A percentile compares a stretch with the other conserved stretches of the same genome.
These are phyloP conservation scores for Agapostemon virescens DNA, from an alignment of 2,888 invertebrate species.

Conservation along the genomic window DNA sequence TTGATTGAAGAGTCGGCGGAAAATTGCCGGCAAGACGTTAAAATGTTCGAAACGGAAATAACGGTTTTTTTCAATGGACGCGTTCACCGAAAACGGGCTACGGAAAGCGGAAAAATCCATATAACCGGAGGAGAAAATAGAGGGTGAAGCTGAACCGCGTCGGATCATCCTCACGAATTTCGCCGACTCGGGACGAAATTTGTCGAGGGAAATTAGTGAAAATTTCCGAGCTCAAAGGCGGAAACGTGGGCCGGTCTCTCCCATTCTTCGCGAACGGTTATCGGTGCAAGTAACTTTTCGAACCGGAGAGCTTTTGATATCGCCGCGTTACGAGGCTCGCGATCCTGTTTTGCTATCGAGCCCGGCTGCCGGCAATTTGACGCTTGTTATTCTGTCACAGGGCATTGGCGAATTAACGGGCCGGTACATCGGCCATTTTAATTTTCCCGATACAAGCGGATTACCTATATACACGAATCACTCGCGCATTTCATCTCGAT, in stretches of 20 bases:
- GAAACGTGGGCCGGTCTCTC: neutral
- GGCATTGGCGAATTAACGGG: slow-evolving; percentile 70
- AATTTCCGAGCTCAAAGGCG: neutral
- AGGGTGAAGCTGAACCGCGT: too few relatives aligned
- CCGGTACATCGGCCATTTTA: slow-evolving; percentile 66
- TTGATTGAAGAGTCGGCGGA: neutral
- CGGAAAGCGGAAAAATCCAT: too few relatives aligned
- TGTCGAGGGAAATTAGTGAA: neutral
- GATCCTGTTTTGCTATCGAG: slow-evolving; percentile 28
- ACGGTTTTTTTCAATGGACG: neutral
- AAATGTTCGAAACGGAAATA: neutral
- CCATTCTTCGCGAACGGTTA: neutral
- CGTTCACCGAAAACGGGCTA: neutral
- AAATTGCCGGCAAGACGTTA: neutral
- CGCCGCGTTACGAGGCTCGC: neutral
- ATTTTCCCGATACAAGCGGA: slow-evolving; percentile 68
- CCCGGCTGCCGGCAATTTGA: slow-evolving; percentile 55
- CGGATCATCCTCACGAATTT: too few relatives aligned
- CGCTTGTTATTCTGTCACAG: slow-evolving; percentile 64
- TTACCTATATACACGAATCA: slow-evolving; percentile 67
- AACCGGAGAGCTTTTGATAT: neutral
- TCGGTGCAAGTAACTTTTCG: neutral
- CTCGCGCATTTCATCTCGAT: slow-evolving; percentile 51
- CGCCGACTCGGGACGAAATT: neutral
- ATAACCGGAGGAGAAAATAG: too few relatives aligned